Percentiles rank a stretch among this genome's conserved stretches.
Conservation (phyloP, 2,113 vertebrate genomes). For the Cyanoderma ruficeps region DNA sequence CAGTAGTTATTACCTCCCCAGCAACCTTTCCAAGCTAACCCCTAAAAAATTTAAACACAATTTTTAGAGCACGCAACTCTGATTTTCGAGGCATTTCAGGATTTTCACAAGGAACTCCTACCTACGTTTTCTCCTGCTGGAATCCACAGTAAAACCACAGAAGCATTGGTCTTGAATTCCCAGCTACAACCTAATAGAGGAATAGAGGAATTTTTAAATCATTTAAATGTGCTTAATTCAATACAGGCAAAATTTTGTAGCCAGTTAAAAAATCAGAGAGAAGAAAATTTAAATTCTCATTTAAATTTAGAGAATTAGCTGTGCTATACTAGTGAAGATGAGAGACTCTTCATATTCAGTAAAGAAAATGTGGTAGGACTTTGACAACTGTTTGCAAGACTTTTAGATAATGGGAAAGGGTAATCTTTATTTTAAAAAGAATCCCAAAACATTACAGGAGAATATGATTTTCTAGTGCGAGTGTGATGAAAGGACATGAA, state of each 20-base stretch:
- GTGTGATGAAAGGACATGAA: not conserved
- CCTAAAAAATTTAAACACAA: not conserved
- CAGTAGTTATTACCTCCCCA: not conserved
- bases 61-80: not conserved
- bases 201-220: not conserved
- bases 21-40: not conserved
- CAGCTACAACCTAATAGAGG: not conserved
- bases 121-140: not conserved
- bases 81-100: not conserved
- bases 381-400: not conserved
- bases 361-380: not conserved
- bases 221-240: not conserved
- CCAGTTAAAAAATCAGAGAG: not conserved
- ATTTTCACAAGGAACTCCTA: not conserved
- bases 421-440: not conserved
- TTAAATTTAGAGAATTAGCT: not conserved
- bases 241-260: not conserved
- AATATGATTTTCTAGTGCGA: not conserved
- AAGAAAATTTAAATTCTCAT: not conserved
- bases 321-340: not conserved
- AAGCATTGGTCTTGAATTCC: not conserved
- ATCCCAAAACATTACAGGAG: not conserved
- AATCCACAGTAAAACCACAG: not conserved
- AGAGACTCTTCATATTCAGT: not conserved
- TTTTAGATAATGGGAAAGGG: not conserved